These are phyloP conservation scores for Tachycineta bicolor DNA, from an alignment of 2,113 vertebrate species.

Conservation along the genomic window DNA sequence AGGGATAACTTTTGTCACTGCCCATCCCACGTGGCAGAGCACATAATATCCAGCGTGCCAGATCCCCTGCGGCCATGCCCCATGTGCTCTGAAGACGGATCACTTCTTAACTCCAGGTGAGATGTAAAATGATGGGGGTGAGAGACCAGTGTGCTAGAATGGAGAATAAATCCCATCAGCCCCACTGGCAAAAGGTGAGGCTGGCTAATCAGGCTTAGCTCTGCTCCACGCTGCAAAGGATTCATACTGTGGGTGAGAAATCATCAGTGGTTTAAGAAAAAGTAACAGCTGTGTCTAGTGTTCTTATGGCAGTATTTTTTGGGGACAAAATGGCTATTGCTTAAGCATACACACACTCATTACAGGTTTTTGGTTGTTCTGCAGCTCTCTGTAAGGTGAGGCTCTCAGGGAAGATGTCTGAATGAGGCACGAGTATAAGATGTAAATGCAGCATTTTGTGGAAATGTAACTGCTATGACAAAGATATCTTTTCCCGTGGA, in stretches of 20 bases:
- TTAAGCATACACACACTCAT: background rate
- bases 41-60: background rate
- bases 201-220: background rate
- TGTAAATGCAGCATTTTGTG: background rate
- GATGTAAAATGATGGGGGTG: background rate
- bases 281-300: background rate
- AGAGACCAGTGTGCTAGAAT: background rate
- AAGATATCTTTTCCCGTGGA: background rate
- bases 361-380: background rate
- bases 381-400: background rate
- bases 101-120: background rate
- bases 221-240: background rate
- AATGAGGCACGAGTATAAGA: background rate
- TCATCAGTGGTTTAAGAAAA: background rate
- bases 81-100: background rate
- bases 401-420: background rate
- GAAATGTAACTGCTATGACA: background rate
- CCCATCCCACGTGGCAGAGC: background rate
- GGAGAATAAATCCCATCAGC: background rate
- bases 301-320: background rate
- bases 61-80: background rate
- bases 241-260: background rate
- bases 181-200: background rate
- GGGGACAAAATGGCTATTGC: background rate
- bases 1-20: conserved; percentile 62